Base-by-base conservation (phyloP, 2,113 vertebrate species). In the Amphilophus citrinellus region DNA sequence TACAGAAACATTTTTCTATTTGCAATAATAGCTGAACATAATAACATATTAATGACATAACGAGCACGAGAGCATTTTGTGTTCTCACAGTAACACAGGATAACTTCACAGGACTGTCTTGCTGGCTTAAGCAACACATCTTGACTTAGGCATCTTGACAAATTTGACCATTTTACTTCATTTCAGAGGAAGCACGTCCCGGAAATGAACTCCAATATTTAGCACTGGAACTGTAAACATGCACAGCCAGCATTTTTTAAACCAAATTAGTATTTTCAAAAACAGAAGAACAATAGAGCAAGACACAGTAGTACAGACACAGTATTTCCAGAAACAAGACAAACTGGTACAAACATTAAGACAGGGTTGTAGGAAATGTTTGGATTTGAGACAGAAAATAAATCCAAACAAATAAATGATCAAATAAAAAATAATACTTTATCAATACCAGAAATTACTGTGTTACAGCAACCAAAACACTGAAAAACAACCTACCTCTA, bases 281-380 rank as follows among this genome's bases (percentile, higher is more conserved):
- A 68, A 47, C n/a, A 71, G 32, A 62, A n/a, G 20, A 62, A 62
- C 32, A 62, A 62, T 32, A 37, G 61, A 6, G 3, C 18, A 37
- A 62, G 42, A 50, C 42, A 30, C 24, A 71, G 30, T 27, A 71
- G 24, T 22, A 1, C 24, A 68, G 42, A 27, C 42, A 27, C 39
- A 0, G 14, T 68, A 27, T 27, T 3, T 27, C 2, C 24, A 27
- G 2, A 27, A 27, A 27, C 2, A 27, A 27, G 24, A 27, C 24
- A 27, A 27, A 27, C 24, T 27, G 24, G 24, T 27, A 27, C 24
- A 27, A 27, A 27, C 24, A 2, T 27, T 27, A 27, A 27, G 24
- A 27, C 24, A 27, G 24, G 65, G 24, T 50, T 71, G 65, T 68
- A 39, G 0, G 39, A 8, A 3, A 71, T 50, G 42, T 50, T 20